Evolutionary conservation across 2,113 vertebrate genomes (phyloP), one percentile per base, ranked within the genome.

Genomic region (Cygnus buccinator): DNA sequence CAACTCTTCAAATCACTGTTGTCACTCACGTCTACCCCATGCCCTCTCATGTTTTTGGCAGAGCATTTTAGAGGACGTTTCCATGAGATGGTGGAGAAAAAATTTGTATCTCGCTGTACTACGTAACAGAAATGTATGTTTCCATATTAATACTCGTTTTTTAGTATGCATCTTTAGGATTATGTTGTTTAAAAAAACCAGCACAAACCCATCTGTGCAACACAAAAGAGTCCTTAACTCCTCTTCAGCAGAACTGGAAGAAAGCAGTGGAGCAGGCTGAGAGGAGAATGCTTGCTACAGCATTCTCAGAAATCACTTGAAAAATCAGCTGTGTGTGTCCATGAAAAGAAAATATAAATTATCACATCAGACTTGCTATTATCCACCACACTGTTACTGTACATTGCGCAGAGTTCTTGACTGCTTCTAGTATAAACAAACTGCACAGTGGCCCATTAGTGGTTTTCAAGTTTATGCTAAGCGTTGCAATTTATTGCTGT

Each of bases 371-470:
- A n/a, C 3, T 44, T 54, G 73, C 75, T 87, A 92, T 25, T 88
- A 87, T 59, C 76, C 71, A 63, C 84, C 93, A 80, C 37, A 18
- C 86, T 57, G 80, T 77, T 87, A 87, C 87, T 87, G 83, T 65
- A 67, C 61, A 94, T 93, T 94, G 80, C 7, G 37, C 68, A 15
- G 63, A 89, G 81, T 94, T 94, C 93, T 97, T 35, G 57, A 92
- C 92, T 94, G 88, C 86, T 71, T 20, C 11, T 15, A 58, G 39
- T 39, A 96, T 92, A 95, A 95, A 95, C 93, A 97, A 95, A 79
- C 91, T 92, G 93, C 89, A 61, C 94, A 87, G 95, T 91, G 95
- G 87, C 91, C 97, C 96, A 97, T 96, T 97, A 97, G 97, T 93
- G 96, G 89, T 97, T 97, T 97, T 55, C 84, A 94, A 97, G 94